Evolutionary conservation across 1,140 invertebrate species (phyloP).

Genomic region (Phymorhynchus buccinoides): DNA sequence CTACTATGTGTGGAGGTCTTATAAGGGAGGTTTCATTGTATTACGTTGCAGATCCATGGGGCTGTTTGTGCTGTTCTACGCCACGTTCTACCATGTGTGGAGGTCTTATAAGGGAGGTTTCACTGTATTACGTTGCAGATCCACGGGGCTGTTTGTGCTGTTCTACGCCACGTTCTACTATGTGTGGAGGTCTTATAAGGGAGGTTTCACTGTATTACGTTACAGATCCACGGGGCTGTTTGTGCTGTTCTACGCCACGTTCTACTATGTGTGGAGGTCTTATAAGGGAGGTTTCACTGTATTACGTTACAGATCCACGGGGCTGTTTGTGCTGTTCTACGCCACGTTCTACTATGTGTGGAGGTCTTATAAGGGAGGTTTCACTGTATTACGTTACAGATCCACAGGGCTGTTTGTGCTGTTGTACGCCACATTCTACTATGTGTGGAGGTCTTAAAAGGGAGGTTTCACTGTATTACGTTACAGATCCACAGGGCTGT

Average conservation of each 20-base stretch:
- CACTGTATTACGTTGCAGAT: too few species aligned
- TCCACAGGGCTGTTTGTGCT: constrained; percentile 73
- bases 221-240: constrained; percentile 75
- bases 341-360: constrained; percentile 75
- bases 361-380: too few species aligned
- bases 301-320: too few species aligned
- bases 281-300: too few species aligned
- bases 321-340: constrained; percentile 76
- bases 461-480: constrained; percentile 28
- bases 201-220: too few species aligned
- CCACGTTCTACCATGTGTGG: too few species aligned
- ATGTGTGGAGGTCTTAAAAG: constrained; percentile 72
- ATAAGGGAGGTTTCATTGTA: too few species aligned
- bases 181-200: constrained; percentile 37
- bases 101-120: too few species aligned
- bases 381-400: too few species aligned
- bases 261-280: constrained; percentile 47
- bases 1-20: constrained; percentile 76
- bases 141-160: too few species aligned
- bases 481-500: constrained; percentile 75
- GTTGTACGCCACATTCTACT: constrained; percentile 76
- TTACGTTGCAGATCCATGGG: too few species aligned
- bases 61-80: too few species aligned
- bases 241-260: constrained; percentile 75
- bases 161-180: constrained; percentile 67